Base-by-base conservation (phyloP, 2,888 invertebrate species). In the Tetheella fluctuosa region DNA sequence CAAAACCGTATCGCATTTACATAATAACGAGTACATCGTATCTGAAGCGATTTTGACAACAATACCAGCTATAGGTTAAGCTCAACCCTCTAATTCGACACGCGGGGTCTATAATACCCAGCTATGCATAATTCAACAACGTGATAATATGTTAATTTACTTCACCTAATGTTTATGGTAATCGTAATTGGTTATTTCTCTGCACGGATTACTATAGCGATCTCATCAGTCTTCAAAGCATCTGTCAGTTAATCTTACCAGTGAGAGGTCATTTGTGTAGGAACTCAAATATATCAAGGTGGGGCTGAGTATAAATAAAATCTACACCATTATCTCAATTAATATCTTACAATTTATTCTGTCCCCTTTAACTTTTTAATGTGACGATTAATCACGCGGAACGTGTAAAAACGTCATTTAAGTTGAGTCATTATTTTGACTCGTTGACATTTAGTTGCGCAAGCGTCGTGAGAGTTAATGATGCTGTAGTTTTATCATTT, bases 151-250 rank as follows among this genome's bases (percentile, higher is more conserved):
- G 91, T 86, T 88, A 90, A 91, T 90, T 85, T 76, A 83, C 82
- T 80, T 73, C 80, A 86, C 89, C 87, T 91, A 89, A 89, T 90
- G 90, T 89, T 91, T 91, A 91, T 91, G 90, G 79, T 90, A 91
- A 92, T 91, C 82, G 78, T 91, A 90, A 91, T 91, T 91, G 91
- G 87, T 91, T 91, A 90, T 90, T 90, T 91, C 84, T 81, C 79
- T 79, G 85, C 83, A 81, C 80, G 81, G 88, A 86, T 89, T 87
- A 86, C 78, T 73, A 72, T 68, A 72, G 67, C 70, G 66, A 65
- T 65, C 70, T 72, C 82, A 84, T 87, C 87, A 83, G 86, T 88
- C 87, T 83, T 79, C 67, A 65, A 73, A 79, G 78, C 84, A 83
- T 88, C 86, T 84, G 86, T 88, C 88, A 83, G 77, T 69, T 80